Base-by-base conservation (phyloP, 2,113 vertebrate genomes). In the Reinhardtius hippoglossoides region DNA sequence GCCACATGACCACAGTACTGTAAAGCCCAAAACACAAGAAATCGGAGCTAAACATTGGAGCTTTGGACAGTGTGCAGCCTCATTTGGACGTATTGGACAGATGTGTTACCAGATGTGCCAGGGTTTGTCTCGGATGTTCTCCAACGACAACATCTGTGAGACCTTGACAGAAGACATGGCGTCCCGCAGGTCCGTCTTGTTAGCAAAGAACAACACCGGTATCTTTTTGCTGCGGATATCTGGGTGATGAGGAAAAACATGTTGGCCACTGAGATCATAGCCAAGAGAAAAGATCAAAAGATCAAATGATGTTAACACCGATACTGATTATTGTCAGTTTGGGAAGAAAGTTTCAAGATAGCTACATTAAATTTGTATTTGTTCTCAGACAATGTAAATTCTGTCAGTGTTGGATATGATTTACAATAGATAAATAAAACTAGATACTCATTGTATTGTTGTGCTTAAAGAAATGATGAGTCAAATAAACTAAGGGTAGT, bases 51-150 rank as follows among this genome's bases (percentile, higher is more conserved):
- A 40, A 10, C 16, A 8, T 5, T 54, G 52, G 24, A 26, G 46
- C 15, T 50, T 35, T 35, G 35, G 5, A 42, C 7, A 4, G 8
- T 55, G 27, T 27, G 40, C 2, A 54, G 40, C 7, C 3, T 8
- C 27, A 8, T 44, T 10, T 7, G n/a, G 1, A 12, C 12, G 31
- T 1, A 31, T 65, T 31, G 27, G 21, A 57, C 31, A 59, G 26
- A 73, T 60, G 26, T 94, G 8, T 63, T 96, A 99, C 97, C 97
- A 98, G 95, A 99, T 99, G 87, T 99, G 95, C 98, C 98, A 99
- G 21, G 98, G 97, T 76, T 98, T 99, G 93, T 99, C 97, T 93
- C 96, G 98, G 91, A 99, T 98, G 90, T 94, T 97, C 89, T 99
- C 97, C 94, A 99, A 94, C 84, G 95, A 95, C 84, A 99, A 92